These are phyloP conservation scores for Pachycephala philippinensis DNA, from an alignment of 2,113 vertebrate species.

Conservation along the genomic window DNA sequence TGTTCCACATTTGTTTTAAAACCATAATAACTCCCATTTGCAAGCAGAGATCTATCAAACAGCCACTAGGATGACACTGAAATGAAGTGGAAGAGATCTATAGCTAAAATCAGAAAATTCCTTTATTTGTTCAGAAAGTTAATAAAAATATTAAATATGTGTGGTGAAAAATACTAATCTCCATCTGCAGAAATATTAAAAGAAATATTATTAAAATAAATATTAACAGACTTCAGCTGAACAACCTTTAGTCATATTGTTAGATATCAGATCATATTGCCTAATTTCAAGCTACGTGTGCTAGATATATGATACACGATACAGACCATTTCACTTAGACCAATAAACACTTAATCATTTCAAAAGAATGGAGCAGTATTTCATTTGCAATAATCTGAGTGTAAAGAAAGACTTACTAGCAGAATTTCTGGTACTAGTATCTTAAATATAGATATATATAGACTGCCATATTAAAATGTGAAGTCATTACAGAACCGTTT, in stretches of 20 bases:
- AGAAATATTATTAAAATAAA: neutral
- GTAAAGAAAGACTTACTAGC: neutral
- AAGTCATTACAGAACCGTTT: neutral
- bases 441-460: neutral
- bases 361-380: neutral
- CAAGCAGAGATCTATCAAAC: slow-evolving; percentile 97
- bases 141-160: neutral
- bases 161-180: neutral
- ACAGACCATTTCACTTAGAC: neutral
- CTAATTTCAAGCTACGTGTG: neutral
- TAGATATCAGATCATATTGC: neutral
- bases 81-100: neutral
- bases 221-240: neutral
- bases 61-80: slow-evolving; percentile 97
- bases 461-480: neutral
- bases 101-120: neutral
- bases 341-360: neutral
- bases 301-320: neutral
- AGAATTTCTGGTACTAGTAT: neutral
- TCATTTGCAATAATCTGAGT: neutral
- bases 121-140: neutral
- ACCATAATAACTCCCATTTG: slow-evolving; percentile 99
- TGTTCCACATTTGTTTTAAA: slow-evolving; percentile 99
- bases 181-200: neutral
- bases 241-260: neutral